Evolutionary conservation across 2,113 vertebrate species (phyloP).

Genomic region (Vulpes ferrilata): DNA sequence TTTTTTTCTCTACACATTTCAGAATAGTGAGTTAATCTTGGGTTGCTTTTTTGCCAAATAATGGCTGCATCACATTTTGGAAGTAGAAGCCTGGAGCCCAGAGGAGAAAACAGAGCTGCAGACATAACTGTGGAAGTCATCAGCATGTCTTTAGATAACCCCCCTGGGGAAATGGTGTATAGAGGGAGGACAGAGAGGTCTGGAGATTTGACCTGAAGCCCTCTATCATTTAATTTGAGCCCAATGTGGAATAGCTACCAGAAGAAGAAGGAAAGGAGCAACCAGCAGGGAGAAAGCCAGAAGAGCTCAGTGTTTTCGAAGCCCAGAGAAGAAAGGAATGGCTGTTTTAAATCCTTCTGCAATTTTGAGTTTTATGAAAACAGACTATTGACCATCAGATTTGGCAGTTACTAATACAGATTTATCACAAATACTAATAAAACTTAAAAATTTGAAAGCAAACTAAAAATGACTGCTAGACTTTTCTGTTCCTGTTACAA

Average conservation of each 20-base stretch:
- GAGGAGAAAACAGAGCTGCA: neutral
- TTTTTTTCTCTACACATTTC: neutral
- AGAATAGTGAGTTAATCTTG: neutral
- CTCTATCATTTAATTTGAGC: neutral
- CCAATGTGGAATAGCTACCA: neutral
- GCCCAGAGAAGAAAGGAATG: neutral
- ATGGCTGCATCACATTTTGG: neutral
- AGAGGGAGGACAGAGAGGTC: neutral
- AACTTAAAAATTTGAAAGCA: constrained; percentile 8
- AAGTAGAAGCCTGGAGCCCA: neutral
- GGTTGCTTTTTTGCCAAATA: neutral
- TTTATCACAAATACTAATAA: neutral
- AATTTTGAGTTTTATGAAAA: neutral
- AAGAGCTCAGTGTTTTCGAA: neutral
- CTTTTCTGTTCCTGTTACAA: neutral
- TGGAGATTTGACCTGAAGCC: neutral
- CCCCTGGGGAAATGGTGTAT: neutral
- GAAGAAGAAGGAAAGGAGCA: neutral
- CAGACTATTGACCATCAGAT: neutral
- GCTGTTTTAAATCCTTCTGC: neutral
- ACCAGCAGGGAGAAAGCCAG: neutral
- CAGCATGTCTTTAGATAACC: neutral
- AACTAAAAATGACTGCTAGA: neutral
- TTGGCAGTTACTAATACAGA: neutral
- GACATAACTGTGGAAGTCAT: neutral